Evolutionary conservation across 1,140 invertebrate species (phyloP).

Genomic region (Aphelenchoides fujianensis): DNA sequence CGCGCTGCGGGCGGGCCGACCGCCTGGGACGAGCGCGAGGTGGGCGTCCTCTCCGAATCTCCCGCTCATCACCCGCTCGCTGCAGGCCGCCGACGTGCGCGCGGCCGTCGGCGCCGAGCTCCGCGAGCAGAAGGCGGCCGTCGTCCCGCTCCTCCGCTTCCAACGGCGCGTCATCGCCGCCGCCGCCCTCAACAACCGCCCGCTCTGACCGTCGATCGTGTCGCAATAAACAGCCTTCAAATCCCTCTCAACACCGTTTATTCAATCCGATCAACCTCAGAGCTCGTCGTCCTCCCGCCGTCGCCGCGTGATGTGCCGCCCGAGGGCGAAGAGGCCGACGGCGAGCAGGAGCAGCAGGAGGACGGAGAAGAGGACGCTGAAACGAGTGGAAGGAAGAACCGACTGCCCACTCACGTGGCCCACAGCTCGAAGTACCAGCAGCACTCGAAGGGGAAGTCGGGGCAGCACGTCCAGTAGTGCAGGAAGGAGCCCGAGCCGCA

Average conservation of each 20-base stretch:
- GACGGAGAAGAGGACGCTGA: slow-evolving; percentile 34
- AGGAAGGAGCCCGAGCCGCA: slow-evolving; percentile 58
- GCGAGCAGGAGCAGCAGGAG: slow-evolving; percentile 28
- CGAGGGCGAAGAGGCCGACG: slow-evolving; percentile 30
- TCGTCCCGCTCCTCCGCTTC: not conserved
- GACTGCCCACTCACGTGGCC: slow-evolving; percentile 51
- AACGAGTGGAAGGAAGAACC: slow-evolving; percentile 10
- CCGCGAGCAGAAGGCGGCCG: not conserved
- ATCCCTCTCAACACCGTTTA: not conserved
- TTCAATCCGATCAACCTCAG: not conserved
- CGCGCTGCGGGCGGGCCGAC: no score
- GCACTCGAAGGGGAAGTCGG: slow-evolving; percentile 61
- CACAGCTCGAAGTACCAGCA: slow-evolving; percentile 60
- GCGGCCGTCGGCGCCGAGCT: no score
- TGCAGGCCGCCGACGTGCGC: no score
- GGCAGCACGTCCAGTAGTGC: slow-evolving; percentile 58
- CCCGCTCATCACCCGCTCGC: no score
- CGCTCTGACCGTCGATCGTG: no score
- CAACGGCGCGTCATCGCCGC: not conserved
- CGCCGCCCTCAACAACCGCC: not conserved
- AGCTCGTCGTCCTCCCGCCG: slow-evolving; percentile 6
- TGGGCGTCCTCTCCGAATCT: no score
- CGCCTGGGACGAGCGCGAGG: no score
- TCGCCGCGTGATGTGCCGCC: slow-evolving; percentile 10
- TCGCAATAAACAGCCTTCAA: not conserved